phyloP scores from a whole-genome alignment of 2,113 vertebrate genomes.

The Cathartes aura region DNA sequence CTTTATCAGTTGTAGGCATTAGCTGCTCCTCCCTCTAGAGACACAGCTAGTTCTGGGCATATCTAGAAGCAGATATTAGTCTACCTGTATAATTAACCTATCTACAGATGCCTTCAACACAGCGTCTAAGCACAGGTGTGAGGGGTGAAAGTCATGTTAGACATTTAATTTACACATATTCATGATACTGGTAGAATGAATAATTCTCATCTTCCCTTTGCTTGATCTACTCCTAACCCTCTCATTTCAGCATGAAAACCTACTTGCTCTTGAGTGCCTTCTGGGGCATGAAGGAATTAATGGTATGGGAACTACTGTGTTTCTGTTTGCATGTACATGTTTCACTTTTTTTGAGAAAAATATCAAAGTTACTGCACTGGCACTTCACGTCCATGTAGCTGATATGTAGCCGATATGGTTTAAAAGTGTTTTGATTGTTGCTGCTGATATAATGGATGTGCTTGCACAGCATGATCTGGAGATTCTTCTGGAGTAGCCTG shows the following conservation, averaged over 20 bases:
- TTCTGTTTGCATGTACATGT: neutral
- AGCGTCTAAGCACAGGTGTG: neutral
- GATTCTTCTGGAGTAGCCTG: neutral
- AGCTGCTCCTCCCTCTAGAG: neutral
- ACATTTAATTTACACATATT: neutral
- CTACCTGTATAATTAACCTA: neutral
- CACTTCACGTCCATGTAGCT: neutral
- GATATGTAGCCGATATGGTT: neutral
- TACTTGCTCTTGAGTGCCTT: neutral
- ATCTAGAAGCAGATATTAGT: neutral
- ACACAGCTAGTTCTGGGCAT: neutral
- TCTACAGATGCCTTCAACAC: neutral
- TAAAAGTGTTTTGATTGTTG: neutral
- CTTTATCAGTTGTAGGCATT: neutral
- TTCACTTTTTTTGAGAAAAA: neutral
- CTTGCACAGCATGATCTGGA: neutral
- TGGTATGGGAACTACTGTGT: neutral
- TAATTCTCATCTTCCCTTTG: neutral
- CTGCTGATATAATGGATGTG: neutral
- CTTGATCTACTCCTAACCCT: neutral
- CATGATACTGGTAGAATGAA: neutral
- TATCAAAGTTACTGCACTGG: neutral
- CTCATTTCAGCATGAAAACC: neutral
- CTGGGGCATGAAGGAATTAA: neutral
- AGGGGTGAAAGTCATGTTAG: neutral